Conservation (phyloP, 2,888 invertebrate genomes). For the Elysia crispata region DNA sequence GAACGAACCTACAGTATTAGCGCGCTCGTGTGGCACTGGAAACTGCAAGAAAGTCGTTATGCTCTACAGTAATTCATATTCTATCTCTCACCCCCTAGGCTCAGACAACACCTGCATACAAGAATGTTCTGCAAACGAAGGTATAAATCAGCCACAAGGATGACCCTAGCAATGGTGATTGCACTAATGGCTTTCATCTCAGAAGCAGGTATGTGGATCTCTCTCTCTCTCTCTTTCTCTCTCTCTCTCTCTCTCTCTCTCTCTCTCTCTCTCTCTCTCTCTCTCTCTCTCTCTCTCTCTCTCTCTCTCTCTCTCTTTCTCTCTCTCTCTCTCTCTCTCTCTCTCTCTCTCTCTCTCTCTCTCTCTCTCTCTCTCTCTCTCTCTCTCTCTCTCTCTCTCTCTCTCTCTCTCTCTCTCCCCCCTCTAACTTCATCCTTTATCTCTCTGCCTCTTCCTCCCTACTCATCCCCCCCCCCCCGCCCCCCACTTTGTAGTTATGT, state of each 20-base stretch:
- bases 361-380: neutral
- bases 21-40: no score
- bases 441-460: neutral
- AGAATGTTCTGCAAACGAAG: no score
- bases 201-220: neutral
- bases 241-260: neutral
- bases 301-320: slow-evolving; percentile 19
- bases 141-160: no score
- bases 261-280: neutral
- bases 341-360: neutral
- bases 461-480: neutral
- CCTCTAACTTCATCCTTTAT: neutral
- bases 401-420: slow-evolving; percentile 28
- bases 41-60: no score
- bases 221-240: neutral
- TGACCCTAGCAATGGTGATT: no score
- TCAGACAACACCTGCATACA: no score
- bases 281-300: slow-evolving; percentile 18
- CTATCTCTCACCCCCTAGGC: no score
- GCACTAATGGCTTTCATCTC: no score
- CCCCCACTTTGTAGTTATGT: neutral
- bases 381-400: neutral
- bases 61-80: no score
- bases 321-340: slow-evolving; percentile 22
- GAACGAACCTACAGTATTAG: no score